Base-by-base conservation (phyloP, 92 coral and sea anemone species). In the Parazoanthus darwini region DNA sequence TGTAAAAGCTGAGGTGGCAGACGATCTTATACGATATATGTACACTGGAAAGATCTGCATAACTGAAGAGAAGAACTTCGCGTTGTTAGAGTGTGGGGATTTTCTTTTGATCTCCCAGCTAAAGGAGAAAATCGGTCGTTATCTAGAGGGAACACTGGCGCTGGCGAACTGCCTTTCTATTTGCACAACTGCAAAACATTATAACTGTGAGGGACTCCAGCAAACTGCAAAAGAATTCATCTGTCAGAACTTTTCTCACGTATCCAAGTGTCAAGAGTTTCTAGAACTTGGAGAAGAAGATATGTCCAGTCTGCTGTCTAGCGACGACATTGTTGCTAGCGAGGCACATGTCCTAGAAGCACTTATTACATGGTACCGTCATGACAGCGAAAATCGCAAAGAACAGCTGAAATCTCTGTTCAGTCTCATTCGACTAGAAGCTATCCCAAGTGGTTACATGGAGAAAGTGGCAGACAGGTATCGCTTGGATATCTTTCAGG, bases 241-340 rank as follows among this genome's bases (percentile, higher is more conserved):
- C 65, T 91, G 87, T 80, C 82, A 72, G 58, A 86, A 89, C 20
- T 91, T 72, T 65, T 85, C 91, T 88, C 88, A 89, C 42, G 88
- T 91, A 1, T 88, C 92, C 9, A 80, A 46, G 46, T 89, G 91
- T 59, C 56, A 25, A 38, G 93, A 89, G 42, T 91, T 89, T 74
- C 81, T 91, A 76, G 87, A 85, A 43, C 87, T 91, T 51, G 80
- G 86, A 36, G 93, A 91, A 5, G 91, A 91, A 25, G 89, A 91
- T 38, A 51, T 91, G 59, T 79, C 86, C 9, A 79, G 91, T 80
- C 80, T 91, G 83, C 78, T 91, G 8, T 89, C 93, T 25, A 91
- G 90, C 50, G 93, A 91, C 48, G 93, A 91, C 50, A 91, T 91
- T 86, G 73, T 91, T 85, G 91, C 93, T 22, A 91, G 93, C 46